Evolutionary conservation across 2,113 vertebrate genomes (phyloP).

Genomic region (Phodopus roborovskii): DNA sequence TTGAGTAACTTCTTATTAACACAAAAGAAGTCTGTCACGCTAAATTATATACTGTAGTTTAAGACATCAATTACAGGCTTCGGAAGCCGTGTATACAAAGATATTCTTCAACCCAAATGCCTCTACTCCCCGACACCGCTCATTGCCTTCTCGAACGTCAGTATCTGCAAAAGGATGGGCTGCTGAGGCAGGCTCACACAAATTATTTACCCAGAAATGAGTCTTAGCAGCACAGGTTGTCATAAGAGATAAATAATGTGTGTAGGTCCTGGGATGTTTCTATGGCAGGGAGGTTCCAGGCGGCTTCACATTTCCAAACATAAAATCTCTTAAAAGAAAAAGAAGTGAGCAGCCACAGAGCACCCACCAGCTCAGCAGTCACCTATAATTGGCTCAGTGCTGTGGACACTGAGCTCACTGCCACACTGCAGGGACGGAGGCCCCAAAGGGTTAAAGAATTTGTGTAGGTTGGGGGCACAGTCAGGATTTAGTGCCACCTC

Average conservation of each 20-base stretch:
- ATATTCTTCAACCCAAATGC: constrained; percentile 50
- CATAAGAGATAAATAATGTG: neutral
- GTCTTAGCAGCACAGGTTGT: neutral
- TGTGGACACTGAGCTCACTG: neutral
- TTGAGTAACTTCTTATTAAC: constrained; percentile 69
- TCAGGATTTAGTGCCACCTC: neutral
- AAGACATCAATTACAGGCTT: constrained; percentile 65
- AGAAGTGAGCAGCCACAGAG: neutral
- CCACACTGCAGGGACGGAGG: neutral
- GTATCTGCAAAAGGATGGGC: neutral
- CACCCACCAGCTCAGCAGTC: neutral
- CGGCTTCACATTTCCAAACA: neutral
- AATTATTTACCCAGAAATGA: constrained; percentile 4
- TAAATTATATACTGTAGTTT: constrained; percentile 32
- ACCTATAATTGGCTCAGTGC: neutral
- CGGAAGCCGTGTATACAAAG: constrained; percentile 41
- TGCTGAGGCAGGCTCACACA: neutral
- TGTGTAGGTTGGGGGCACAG: neutral
- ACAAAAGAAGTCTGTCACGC: constrained; percentile 71
- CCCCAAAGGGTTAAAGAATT: neutral
- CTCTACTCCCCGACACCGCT: neutral
- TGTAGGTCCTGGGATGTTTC: neutral
- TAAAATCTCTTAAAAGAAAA: neutral
- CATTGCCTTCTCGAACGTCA: neutral
- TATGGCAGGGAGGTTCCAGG: neutral